These are phyloP conservation scores for Apocheima hispidaria DNA, from an alignment of 2,888 invertebrate genomes.

Conservation along the genomic window DNA sequence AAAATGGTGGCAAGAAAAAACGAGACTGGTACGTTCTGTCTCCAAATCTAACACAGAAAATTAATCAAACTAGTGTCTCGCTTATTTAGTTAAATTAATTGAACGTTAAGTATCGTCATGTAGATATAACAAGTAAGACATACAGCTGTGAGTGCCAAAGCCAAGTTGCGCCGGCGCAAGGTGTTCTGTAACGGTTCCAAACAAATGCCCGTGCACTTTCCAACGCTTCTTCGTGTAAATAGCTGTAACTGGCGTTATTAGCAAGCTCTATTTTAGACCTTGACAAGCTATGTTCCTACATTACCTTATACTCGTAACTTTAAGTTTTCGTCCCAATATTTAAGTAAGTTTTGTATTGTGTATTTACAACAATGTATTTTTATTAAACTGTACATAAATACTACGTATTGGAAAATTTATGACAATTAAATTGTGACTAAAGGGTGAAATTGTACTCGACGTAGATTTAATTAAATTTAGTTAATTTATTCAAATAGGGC, in stretches of 20 bases:
- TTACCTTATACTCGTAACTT: not conserved
- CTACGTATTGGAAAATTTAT: not conserved
- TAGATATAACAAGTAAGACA: conserved; percentile 58
- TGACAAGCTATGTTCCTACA: conserved; percentile 6
- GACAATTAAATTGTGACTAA: conserved; percentile 22
- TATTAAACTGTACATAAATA: conserved; percentile 14
- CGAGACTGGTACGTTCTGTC: conserved; percentile 62
- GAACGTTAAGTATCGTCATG: conserved; percentile 62
- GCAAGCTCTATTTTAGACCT: conserved; percentile 5
- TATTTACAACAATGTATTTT: not conserved
- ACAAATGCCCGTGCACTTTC: conserved; percentile 55
- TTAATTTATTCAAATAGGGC: conserved; percentile 52
- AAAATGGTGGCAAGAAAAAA: conserved; percentile 85
- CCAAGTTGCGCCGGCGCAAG: conserved; percentile 75
- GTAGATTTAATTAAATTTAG: not conserved
- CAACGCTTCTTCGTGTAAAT: conserved; percentile 17
- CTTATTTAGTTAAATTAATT: conserved; percentile 47
- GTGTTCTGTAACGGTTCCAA: conserved; percentile 78
- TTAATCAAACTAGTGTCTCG: conserved; percentile 46
- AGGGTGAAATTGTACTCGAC: not conserved
- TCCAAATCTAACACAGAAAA: conserved; percentile 38
- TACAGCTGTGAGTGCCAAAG: conserved; percentile 84
- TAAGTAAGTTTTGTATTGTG: not conserved
- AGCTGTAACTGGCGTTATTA: conserved; percentile 3
- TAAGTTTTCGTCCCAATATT: not conserved